Base-by-base conservation (phyloP, 2,888 invertebrate species). In the Pardosa pseudoannulata region DNA sequence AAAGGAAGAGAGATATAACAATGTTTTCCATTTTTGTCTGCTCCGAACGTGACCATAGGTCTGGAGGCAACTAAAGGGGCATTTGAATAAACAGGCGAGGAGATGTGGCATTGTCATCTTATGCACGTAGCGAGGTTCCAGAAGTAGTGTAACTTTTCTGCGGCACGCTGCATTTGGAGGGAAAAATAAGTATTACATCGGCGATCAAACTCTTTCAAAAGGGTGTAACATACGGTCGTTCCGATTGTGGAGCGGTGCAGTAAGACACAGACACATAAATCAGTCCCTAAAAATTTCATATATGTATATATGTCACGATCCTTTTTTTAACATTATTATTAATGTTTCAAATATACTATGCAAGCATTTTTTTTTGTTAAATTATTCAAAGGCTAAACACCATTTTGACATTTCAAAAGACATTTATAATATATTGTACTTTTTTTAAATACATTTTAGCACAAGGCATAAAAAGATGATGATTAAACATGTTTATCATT, bases 1-100 rank as follows among this genome's bases (percentile, higher is more conserved):
- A 68, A 32, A 65, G 28, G 56, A 65, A 29, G 68, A 75, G 65
- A 81, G 39, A n/a, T 46, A 31, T 62, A 74, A 81, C 74, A 81
- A 62, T 31, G 36, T 62, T 70, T 81, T 41, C 68, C 29, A 56
- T 74, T 68, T 80, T 32, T 73, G 23, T 80, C 36, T 80, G 80
- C 36, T 36, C 29, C 13, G 72, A 28, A 82, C 82, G 82, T 82
- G 82, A 75, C 74, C 56, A 70, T 28, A 70, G 23, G 62, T 13
- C 36, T 32, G 31, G 11, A 32, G 50, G 65, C 46, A 41, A 50
- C 1, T 39, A 32, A 70, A 23, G 39, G 56, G 62, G 46, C 82
- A 81, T 74, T 74, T 81, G 81, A 81, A 81, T 81, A 81, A 74
- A 74, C 56, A 72, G 74, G 68, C 29, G 56, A 56, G 19, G 6